phyloP scores from a whole-genome alignment of 2,113 vertebrate species.

The Sorex fumeus region DNA sequence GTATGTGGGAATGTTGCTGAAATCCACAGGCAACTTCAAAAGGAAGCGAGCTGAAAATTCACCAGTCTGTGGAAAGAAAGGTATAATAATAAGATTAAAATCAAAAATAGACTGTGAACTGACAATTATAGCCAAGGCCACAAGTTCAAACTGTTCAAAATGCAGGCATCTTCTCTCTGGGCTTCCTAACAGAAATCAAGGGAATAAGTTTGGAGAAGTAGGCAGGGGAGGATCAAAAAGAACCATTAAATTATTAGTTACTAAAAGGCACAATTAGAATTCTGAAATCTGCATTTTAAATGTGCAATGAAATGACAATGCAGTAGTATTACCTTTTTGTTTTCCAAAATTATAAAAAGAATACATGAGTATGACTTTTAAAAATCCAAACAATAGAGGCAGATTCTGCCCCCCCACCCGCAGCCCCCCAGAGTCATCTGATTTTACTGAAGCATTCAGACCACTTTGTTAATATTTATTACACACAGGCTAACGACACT shows the following conservation, averaged over 20 bases:
- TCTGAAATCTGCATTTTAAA: slow-evolving; percentile 69
- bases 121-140: slow-evolving; percentile 65
- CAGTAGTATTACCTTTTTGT: slow-evolving; percentile 42
- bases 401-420: not conserved
- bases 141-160: slow-evolving; percentile 66
- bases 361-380: slow-evolving; percentile 56
- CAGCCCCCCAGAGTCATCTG: slow-evolving; percentile 34
- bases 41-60: slow-evolving; percentile 99
- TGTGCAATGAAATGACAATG: slow-evolving; percentile 61
- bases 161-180: slow-evolving; percentile 54
- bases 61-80: slow-evolving; percentile 92
- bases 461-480: slow-evolving; percentile 44
- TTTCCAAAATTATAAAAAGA: slow-evolving; percentile 60
- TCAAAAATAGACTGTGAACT: slow-evolving; percentile 56
- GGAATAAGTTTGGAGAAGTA: slow-evolving; percentile 58
- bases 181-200: slow-evolving; percentile 43
- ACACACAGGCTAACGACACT: not conserved
- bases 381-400: not conserved
- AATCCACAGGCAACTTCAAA: slow-evolving; percentile 98
- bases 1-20: slow-evolving; percentile 98
- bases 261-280: slow-evolving; percentile 69
- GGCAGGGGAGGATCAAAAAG: slow-evolving; percentile 32
- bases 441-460: slow-evolving; percentile 50
- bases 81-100: slow-evolving; percentile 74
- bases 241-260: slow-evolving; percentile 67